Base-by-base conservation (phyloP, 2,888 invertebrate species). In the Hirtodrosophila histrioides region DNA sequence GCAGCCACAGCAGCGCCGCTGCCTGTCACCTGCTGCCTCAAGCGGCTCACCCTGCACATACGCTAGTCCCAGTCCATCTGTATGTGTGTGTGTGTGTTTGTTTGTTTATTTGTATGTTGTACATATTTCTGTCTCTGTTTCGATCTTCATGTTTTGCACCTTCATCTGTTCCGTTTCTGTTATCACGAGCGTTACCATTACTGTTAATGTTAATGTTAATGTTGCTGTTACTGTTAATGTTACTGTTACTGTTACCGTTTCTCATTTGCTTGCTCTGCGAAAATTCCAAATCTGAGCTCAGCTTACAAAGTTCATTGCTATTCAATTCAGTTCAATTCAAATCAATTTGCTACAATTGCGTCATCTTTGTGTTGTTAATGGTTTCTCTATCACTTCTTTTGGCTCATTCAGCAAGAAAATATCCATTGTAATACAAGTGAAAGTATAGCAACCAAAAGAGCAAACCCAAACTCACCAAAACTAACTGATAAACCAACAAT, bases 21-120 rank as follows among this genome's bases (percentile, higher is more conserved):
- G 17, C 71, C 80, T 50, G 44, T 73, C 60, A 79, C 68, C 76
- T 91, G 91, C 89, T 91, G 90, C 88, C 89, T 91, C 71, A 91
- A 92, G 90, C 92, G 91, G 89, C 91, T 92, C 77, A 90, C 89
- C 46, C 80, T 92, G 82, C 91, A 91, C 89, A 91, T 91, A 63
- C 90, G 90, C 68, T 91, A 89, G 84, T 72, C 57, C 41, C 45
- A 44, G 39, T 53, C 44, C 37, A 45, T 44, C 17, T 36, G 24
- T 33, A 10, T 44, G 17, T 33, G 11, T 44, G 17, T 55, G 12
- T 57, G 48, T 51, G 45, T 51, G 49, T 46, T 44, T 53, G 54
- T 40, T 11, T 31, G 45, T 55, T 35, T 45, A 23, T 53, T 29
- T 36, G 24, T 33, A 36, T 50, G 45, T 50, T 50, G 27, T 35